A percentile compares a stretch with the other conserved stretches of the same genome.
Evolutionary conservation across 2,888 invertebrate genomes (phyloP).

Genomic region (Aethes cnicana): DNA sequence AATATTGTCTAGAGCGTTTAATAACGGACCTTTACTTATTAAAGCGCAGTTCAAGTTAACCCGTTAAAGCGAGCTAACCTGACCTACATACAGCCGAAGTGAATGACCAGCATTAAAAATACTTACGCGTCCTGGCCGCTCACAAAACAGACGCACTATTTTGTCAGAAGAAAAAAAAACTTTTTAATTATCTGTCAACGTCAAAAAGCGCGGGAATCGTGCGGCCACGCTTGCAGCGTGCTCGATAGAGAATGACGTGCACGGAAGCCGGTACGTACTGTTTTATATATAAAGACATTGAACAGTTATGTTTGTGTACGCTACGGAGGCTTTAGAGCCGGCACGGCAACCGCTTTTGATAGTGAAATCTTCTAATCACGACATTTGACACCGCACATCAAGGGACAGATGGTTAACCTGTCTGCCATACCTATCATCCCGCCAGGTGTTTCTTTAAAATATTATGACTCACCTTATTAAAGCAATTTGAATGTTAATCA

Average conservation of each 20-base stretch:
- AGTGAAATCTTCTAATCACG: constrained; percentile 7
- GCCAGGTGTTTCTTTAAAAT: constrained; percentile 14
- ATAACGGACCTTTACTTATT: not conserved
- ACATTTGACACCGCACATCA: constrained; percentile 1
- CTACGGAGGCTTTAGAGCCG: constrained; percentile 52
- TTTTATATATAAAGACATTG: constrained; percentile 71
- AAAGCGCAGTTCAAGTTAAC: constrained; percentile 19
- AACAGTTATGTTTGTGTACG: constrained; percentile 75
- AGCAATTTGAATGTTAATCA: constrained; percentile 8
- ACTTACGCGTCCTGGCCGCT: constrained; percentile 57
- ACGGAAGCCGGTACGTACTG: constrained; percentile 64
- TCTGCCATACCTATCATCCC: not conserved
- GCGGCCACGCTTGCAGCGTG: constrained; percentile 60
- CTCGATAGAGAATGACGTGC: constrained; percentile 72
- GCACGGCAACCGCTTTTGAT: constrained; percentile 31
- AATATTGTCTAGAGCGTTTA: too few species aligned
- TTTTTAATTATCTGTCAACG: constrained; percentile 43
- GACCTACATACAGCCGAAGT: constrained; percentile 60
- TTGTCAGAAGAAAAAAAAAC: constrained; percentile 37
- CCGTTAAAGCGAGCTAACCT: constrained; percentile 48
- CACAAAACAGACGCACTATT: constrained; percentile 52
- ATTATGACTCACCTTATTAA: not conserved
- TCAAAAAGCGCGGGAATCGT: constrained; percentile 56
- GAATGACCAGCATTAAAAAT: constrained; percentile 47
- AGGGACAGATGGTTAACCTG: constrained; percentile 2